These are phyloP conservation scores for Dinomys branickii DNA, from an alignment of 2,113 vertebrate species.

Conservation along the genomic window DNA sequence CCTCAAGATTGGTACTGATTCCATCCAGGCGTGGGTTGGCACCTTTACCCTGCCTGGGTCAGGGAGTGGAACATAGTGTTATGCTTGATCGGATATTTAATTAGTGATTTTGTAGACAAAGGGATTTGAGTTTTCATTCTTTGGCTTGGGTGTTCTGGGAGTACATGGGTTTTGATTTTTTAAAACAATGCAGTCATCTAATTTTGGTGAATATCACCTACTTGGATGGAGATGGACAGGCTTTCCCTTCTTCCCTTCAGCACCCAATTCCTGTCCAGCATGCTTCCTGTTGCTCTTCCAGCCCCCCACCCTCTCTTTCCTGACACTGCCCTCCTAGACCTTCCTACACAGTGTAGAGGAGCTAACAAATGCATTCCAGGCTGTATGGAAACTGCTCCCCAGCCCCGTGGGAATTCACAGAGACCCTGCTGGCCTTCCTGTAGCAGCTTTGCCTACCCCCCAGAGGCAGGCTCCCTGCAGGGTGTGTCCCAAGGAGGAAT, in stretches of 20 bases:
- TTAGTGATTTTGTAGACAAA: constrained; percentile 72
- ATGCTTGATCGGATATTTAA: constrained; percentile 56
- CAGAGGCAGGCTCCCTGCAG: neutral
- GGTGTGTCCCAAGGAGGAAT: neutral
- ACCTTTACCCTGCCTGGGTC: neutral
- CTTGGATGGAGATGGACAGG: neutral
- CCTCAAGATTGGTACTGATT: constrained; percentile 2
- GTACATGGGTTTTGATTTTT: constrained; percentile 20
- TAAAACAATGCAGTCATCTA: constrained; percentile 21
- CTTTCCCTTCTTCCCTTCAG: neutral
- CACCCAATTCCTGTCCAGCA: neutral
- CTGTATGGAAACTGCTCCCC: neutral
- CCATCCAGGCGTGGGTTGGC: neutral
- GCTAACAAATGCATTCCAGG: neutral
- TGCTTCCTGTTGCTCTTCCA: neutral
- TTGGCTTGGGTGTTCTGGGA: constrained; percentile 38
- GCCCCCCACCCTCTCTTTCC: neutral
- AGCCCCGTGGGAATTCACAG: neutral
- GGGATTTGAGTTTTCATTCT: constrained; percentile 68
- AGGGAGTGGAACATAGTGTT: constrained; percentile 28
- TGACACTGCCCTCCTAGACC: neutral
- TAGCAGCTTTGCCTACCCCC: neutral
- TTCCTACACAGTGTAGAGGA: neutral
- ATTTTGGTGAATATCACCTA: constrained; percentile 38
- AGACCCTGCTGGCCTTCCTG: neutral